These are phyloP conservation scores for Lagocephalus sceleratus DNA, from an alignment of 2,797 vertebrate genomes.

Conservation along the genomic window DNA sequence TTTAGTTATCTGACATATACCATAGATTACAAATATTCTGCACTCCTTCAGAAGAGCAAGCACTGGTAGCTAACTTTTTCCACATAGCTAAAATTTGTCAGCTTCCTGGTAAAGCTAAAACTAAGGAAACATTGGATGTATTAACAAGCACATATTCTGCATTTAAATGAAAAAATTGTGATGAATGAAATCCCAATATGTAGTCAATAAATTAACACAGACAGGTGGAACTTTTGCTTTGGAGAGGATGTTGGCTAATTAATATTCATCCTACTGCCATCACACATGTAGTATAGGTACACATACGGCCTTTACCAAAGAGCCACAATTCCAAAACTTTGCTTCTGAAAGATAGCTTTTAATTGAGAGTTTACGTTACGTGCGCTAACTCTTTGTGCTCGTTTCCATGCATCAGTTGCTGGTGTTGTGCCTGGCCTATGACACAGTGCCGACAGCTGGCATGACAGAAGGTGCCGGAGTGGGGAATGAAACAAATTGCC, in stretches of 20 bases:
- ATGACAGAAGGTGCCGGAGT: conserved; percentile 53
- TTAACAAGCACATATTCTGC: not conserved
- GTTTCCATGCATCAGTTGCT: conserved; percentile 43
- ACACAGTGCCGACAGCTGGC: conserved; percentile 59
- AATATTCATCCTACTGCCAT: not conserved
- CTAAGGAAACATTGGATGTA: too few species aligned
- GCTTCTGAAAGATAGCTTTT: conserved; percentile 21
- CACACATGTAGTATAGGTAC: conserved; percentile 2
- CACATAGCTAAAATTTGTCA: too few species aligned
- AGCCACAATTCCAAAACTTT: conserved; percentile 7
- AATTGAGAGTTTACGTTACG: conserved; percentile 12
- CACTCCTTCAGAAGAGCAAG: not conserved
- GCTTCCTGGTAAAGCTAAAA: too few species aligned
- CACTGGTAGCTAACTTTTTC: not conserved
- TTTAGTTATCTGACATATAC: too few species aligned
- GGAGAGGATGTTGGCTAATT: not conserved
- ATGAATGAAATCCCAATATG: too few species aligned
- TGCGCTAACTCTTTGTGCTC: conserved; percentile 18
- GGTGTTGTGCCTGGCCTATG: conserved; percentile 35
- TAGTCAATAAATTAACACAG: conserved; percentile 1
- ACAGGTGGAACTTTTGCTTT: conserved; percentile 1
- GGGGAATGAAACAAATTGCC: conserved; percentile 66
- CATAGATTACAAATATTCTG: not conserved
- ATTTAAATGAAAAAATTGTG: too few species aligned
- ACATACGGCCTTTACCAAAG: not conserved